Percentiles rank a stretch among this genome's conserved stretches.
Evolutionary conservation across 1,140 invertebrate genomes (phyloP).

Genomic region (Sitodiplosis mosellana): DNA sequence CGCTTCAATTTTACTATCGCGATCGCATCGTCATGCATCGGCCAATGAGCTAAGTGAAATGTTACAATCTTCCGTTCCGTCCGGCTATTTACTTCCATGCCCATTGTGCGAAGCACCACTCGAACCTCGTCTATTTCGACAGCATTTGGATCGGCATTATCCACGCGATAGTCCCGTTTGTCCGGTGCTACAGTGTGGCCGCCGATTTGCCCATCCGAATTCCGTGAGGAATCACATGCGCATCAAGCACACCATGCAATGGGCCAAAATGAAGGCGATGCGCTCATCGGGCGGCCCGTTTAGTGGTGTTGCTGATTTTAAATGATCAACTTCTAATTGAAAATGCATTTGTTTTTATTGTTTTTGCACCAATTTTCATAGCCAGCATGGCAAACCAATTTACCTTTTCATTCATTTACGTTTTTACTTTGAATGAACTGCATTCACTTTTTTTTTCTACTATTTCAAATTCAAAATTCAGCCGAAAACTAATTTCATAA

Average conservation of each 20-base stretch:
- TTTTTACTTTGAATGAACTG: no score
- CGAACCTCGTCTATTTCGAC: constrained; percentile 42
- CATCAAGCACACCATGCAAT: constrained; percentile 55
- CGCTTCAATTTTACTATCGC: constrained; percentile 21
- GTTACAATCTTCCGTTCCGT: constrained; percentile 14
- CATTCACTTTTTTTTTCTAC: no score
- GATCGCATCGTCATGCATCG: constrained; percentile 13
- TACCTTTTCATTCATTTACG: no score
- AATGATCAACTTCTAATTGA: constrained; percentile 10
- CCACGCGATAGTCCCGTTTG: constrained; percentile 60
- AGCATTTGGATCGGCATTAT: constrained; percentile 61
- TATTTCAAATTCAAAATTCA: no score
- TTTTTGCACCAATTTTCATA: no score
- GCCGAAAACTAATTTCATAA: no score
- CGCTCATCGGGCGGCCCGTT: constrained; percentile 44
- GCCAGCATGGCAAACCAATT: no score
- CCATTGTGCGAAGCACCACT: constrained; percentile 48
- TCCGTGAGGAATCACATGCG: constrained; percentile 70
- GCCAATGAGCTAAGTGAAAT: constrained; percentile 15
- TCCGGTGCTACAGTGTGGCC: constrained; percentile 50
- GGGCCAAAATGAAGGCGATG: constrained; percentile 63
- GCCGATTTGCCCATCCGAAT: constrained; percentile 60
- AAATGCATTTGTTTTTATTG: not conserved
- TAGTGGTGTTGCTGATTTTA: constrained; percentile 21
- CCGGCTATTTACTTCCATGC: constrained; percentile 32